These are phyloP conservation scores for Arctocebus calabarensis DNA, from an alignment of 2,797 vertebrate species.

Conservation along the genomic window DNA sequence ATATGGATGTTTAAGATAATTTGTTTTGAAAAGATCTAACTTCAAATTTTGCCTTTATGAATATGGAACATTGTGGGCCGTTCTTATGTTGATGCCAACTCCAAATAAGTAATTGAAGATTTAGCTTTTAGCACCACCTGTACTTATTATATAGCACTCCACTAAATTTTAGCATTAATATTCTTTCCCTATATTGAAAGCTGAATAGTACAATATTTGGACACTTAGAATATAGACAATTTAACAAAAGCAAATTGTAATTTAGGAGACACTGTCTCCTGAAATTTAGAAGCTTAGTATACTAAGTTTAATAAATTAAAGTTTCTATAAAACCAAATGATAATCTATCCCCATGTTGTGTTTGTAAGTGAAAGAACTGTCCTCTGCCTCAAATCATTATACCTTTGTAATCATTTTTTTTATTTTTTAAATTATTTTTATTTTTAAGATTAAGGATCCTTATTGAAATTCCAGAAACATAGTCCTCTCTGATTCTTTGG, in stretches of 20 bases:
- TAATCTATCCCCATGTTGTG: conserved; percentile 1
- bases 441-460: conserved; percentile 78
- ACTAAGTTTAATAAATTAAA: not conserved
- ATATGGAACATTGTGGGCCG: not conserved
- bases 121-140: not conserved
- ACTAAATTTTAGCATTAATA: not conserved
- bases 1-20: conserved; percentile 39
- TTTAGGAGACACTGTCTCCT: not conserved
- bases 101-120: conserved; percentile 5
- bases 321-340: conserved; percentile 23
- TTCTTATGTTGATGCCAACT: not conserved
- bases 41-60: not conserved
- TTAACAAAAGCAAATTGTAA: not conserved
- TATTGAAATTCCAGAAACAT: conserved; percentile 68
- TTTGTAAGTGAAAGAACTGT: not conserved
- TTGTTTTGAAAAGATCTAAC: conserved; percentile 60
- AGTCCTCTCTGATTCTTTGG: conserved; percentile 59
- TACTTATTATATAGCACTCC: not conserved
- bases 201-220: not conserved
- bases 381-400: conserved; percentile 15
- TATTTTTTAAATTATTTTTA: conserved; percentile 71
- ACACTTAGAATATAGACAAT: not conserved
- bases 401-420: not conserved
- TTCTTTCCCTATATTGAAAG: not conserved
- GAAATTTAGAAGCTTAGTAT: not conserved